phyloP scores from a whole-genome alignment of 2,113 vertebrate genomes.

The Amphilophus citrinellus region DNA sequence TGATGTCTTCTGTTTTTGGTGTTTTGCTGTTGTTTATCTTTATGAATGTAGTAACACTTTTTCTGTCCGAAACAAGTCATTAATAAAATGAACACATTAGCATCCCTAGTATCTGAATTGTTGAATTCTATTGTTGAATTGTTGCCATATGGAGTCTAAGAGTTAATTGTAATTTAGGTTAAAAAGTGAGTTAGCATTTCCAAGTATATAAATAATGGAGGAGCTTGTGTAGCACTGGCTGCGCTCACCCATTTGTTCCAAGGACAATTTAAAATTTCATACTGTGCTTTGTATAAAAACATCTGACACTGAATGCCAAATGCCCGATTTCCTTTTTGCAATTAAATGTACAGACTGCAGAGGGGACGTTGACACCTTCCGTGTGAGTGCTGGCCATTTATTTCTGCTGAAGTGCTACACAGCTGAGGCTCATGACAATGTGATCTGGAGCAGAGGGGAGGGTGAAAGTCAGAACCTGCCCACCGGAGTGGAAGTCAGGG shows the following conservation, averaged over 20 bases:
- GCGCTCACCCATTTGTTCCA: background rate
- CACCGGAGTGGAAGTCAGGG: slow-evolving; percentile 57
- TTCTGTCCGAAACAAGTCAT: background rate
- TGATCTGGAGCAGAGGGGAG: slow-evolving; percentile 65
- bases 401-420: slow-evolving; percentile 59
- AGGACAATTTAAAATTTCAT: background rate
- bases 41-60: background rate
- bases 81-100: background rate
- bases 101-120: too few species aligned
- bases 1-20: background rate
- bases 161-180: too few species aligned
- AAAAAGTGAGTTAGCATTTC: too few species aligned
- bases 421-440: background rate
- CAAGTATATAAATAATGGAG: too few species aligned
- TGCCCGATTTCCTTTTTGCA: background rate
- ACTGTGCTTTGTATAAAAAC: too few species aligned
- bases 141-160: too few species aligned
- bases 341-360: slow-evolving; percentile 36
- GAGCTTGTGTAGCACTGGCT: too few species aligned
- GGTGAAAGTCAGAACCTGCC: slow-evolving; percentile 11
- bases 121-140: too few species aligned
- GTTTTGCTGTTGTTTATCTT: background rate
- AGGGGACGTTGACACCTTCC: slow-evolving; percentile 32
- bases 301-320: background rate
- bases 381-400: slow-evolving; percentile 56